Base-by-base conservation (phyloP, 1,140 invertebrate genomes). In the Manduca sexta region DNA sequence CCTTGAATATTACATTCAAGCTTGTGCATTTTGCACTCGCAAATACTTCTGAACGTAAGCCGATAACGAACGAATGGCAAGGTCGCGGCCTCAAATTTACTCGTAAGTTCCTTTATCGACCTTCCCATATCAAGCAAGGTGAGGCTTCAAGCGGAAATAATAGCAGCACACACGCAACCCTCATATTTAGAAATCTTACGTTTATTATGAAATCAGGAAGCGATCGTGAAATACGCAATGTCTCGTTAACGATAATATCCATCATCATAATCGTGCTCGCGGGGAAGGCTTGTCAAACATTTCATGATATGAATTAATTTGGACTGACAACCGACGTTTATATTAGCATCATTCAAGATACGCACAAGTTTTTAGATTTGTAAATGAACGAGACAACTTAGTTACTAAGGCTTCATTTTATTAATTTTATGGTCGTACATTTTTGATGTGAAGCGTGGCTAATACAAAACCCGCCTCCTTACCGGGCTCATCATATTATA, bases 101-200 rank as follows among this genome's bases (percentile, higher is more conserved):
- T 59, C 49, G 46, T 51, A 63, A 64, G 50, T 71, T 69, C 57
- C 59, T 66, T 54, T 65, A 71, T 69, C 58, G 63, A 67, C 63
- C 67, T 68, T 64, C 55, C 62, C 61, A 60, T 75, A 69, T 75
- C 66, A 60, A 51, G 53, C 70, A 72, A 77, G 69, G 74, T 69
- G 66, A 75, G 65, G 64, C 57, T 52, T 55, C 31, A 52, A 59
- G 45, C 53, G 69, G 71, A 74, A 74, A 73, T 78, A 73, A 74
- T 74, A 67, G 65, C 62, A 56, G 42, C 49, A 68, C 60, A 74
- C 74, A 74, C 71, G 74, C 74, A 64, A 77, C 54, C 50, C 47
- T 42, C 49, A 48, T 69, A 69, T 77, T 76, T 65, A 55, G 47
- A 34, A 14, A 50, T 29, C 33, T 40, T 39, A 13, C 43, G 51